Conservation (phyloP, 2,888 invertebrate genomes). For the Diploptera punctata region DNA sequence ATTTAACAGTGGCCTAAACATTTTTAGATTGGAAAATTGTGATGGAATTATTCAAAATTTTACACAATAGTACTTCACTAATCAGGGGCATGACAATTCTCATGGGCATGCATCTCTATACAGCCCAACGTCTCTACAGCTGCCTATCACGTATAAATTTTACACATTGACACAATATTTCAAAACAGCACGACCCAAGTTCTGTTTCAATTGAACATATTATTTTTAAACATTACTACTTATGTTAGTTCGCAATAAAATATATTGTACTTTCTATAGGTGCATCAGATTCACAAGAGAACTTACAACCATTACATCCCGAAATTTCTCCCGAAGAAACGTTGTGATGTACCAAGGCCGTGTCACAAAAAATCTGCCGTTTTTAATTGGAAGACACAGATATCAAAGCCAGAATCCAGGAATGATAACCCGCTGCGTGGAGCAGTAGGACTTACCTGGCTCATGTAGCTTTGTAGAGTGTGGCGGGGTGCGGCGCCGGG, state of each 20-base stretch:
- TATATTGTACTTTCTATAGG: no score
- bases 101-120: neutral
- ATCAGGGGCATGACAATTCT: neutral
- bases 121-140: neutral
- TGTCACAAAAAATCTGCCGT: no score
- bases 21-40: neutral
- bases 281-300: no score
- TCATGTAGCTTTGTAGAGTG: neutral
- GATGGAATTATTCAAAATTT: neutral
- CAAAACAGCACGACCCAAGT: neutral
- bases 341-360: no score
- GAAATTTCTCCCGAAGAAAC: no score
- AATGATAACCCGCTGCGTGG: no score
- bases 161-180: neutral
- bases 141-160: neutral
- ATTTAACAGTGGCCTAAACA: neutral
- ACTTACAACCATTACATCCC: no score
- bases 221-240: neutral
- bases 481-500: neutral
- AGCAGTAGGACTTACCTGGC: neutral
- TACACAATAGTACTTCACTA: neutral
- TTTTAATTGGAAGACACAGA: no score
- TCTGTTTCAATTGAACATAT: neutral
- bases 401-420: no score
- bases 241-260: neutral